phyloP scores from a whole-genome alignment of 37 sponge, comb jelly and placozoan species.

The Chondrosia reniformis region DNA sequence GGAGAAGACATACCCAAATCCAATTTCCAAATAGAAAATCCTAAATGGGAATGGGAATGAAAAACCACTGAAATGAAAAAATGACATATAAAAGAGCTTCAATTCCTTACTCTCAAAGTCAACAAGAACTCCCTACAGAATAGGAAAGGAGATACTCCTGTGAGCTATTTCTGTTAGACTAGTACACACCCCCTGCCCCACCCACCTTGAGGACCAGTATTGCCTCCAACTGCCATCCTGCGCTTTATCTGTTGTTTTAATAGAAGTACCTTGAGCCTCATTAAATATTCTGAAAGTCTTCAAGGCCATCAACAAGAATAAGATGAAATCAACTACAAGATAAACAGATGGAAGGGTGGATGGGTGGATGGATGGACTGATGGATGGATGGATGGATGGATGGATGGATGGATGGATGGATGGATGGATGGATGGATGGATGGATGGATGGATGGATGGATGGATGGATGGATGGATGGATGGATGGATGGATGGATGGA shows the following conservation, averaged over 20 bases:
- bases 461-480: conserved; percentile 9
- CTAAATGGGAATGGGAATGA: conserved; percentile 26
- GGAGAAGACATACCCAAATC: conserved; percentile 67
- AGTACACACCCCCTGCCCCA: too few species aligned
- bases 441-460: neutral
- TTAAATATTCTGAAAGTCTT: conserved; percentile 21
- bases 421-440: neutral
- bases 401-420: neutral
- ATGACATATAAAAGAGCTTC: neutral
- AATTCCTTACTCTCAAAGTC: neutral
- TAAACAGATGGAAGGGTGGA: neutral
- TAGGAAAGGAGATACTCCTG: too few species aligned
- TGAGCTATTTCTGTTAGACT: too few species aligned
- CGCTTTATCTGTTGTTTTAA: neutral
- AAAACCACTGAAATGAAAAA: neutral
- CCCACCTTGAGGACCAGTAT: conserved; percentile 3
- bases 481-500: neutral
- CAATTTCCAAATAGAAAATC: conserved; percentile 52
- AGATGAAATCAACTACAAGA: conserved; percentile 47
- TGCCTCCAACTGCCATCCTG: neutral
- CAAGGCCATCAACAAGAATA: conserved; percentile 42
- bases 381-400: neutral
- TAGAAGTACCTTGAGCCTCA: neutral
- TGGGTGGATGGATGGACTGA: conserved; percentile 3
- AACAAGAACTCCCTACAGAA: too few species aligned